These are phyloP conservation scores for Asarcornis scutulata DNA, from an alignment of 2,113 vertebrate genomes.

Conservation along the genomic window DNA sequence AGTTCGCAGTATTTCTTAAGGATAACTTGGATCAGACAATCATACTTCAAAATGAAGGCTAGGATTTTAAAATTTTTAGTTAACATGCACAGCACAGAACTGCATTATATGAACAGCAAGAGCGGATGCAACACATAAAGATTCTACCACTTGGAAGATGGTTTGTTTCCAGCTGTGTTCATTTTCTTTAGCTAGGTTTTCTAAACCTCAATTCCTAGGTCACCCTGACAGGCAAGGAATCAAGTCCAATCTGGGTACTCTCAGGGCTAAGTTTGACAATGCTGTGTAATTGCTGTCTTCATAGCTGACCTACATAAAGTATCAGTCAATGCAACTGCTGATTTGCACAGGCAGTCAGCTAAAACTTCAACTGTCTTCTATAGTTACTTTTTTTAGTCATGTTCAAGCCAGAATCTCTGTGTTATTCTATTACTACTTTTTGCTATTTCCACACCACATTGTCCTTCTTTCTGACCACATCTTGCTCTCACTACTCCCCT, in stretches of 20 bases:
- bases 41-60: not conserved
- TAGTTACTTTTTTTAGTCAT: not conserved
- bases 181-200: not conserved
- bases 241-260: not conserved
- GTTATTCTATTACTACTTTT: not conserved
- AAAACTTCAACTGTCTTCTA: not conserved
- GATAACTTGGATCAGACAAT: not conserved
- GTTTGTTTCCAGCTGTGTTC: not conserved
- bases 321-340: not conserved
- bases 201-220: not conserved
- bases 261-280: not conserved
- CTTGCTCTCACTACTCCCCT: not conserved
- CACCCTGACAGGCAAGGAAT: not conserved
- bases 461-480: not conserved
- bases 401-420: not conserved
- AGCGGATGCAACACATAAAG: rapidly evolving
- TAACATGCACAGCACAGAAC: not conserved
- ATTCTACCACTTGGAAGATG: not conserved
- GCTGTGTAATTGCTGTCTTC: not conserved
- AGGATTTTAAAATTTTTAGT: not conserved
- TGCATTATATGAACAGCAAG: not conserved
- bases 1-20: not conserved
- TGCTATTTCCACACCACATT: not conserved
- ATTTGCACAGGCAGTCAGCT: not conserved
- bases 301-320: not conserved